Conservation (phyloP, 2,888 invertebrate genomes). For the Rapana venosa region DNA sequence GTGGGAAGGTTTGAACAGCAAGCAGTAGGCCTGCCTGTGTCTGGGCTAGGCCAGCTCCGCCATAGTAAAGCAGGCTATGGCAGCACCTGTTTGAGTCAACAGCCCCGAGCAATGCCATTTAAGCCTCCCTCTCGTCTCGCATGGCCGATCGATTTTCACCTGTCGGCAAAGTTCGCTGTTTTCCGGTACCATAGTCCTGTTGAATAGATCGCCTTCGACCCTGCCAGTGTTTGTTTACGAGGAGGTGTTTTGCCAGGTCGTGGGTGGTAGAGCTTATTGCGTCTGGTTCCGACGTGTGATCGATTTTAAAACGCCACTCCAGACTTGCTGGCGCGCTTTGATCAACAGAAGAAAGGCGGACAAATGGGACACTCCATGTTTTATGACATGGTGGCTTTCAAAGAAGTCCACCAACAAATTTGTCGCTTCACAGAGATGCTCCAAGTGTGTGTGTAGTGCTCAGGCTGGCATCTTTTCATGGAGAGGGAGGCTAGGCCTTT, state of each 20-base stretch:
- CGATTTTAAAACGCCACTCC: conserved; percentile 3
- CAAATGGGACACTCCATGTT: not conserved
- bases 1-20: no score
- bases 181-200: not conserved
- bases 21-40: no score
- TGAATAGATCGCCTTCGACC: not conserved
- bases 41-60: no score
- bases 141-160: conserved; percentile 7
- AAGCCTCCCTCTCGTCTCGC: not conserved
- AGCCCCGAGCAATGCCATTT: not conserved
- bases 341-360: not conserved
- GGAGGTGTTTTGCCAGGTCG: not conserved
- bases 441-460: not conserved
- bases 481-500: no score
- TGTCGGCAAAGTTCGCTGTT: not conserved
- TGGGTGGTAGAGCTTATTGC: not conserved
- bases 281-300: not conserved
- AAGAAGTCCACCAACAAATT: not conserved
- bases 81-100: not conserved
- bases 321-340: not conserved
- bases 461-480: no score
- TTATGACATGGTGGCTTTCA: not conserved
- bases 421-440: not conserved
- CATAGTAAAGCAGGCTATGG: not conserved
- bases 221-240: conserved; percentile 9